phyloP scores from a whole-genome alignment of 2,888 invertebrate species.

The Hedychridium roseum region DNA sequence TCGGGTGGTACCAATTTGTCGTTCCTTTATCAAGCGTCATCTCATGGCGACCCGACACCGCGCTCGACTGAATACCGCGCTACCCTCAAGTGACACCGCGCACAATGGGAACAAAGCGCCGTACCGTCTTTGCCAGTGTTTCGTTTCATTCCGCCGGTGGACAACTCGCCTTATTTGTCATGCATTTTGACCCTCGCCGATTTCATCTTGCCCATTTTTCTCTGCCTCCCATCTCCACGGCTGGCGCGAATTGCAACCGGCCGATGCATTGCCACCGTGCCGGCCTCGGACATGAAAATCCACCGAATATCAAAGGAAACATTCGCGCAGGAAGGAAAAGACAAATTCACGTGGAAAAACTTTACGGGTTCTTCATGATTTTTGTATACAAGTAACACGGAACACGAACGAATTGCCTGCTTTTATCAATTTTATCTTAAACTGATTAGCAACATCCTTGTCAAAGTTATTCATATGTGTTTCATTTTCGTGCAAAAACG shows the following conservation, averaged over 20 bases:
- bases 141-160: constrained; percentile 59
- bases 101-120: constrained; percentile 62
- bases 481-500: too few species aligned
- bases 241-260: constrained; percentile 31
- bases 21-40: constrained; percentile 61
- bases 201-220: constrained; percentile 61
- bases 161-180: constrained; percentile 60
- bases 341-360: too few species aligned
- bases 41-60: constrained; percentile 62
- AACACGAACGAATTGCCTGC: too few species aligned
- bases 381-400: too few species aligned
- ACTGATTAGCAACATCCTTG: too few species aligned
- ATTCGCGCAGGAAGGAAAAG: too few species aligned
- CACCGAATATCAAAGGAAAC: too few species aligned
- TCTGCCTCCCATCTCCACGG: constrained; percentile 34
- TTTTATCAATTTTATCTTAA: too few species aligned
- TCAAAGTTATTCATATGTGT: too few species aligned
- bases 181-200: constrained; percentile 58
- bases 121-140: constrained; percentile 51
- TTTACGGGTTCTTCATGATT: too few species aligned
- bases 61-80: constrained; percentile 47
- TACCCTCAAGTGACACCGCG: constrained; percentile 60
- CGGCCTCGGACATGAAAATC: too few species aligned
- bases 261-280: too few species aligned
- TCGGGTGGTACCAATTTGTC: constrained; percentile 64